Evolutionary conservation across 2,888 invertebrate genomes (phyloP).

Genomic region (Mimumesa dahlbomi): DNA sequence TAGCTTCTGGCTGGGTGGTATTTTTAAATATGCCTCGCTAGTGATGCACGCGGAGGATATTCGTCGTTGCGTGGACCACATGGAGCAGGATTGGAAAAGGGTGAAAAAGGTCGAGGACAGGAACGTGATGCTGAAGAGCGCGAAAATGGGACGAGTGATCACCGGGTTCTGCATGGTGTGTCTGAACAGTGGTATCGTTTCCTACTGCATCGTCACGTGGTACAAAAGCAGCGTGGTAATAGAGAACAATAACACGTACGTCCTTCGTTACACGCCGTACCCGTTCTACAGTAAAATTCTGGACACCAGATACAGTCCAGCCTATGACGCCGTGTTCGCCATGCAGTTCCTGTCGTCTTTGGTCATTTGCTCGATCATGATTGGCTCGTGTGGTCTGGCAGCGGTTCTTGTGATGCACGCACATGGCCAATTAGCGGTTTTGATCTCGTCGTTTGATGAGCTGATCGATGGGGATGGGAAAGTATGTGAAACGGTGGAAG

Average conservation of each 20-base stretch:
- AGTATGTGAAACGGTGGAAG: neutral
- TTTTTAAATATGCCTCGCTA: constrained; percentile 54
- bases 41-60: constrained; percentile 29
- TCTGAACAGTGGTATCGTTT: constrained; percentile 39
- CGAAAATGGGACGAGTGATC: constrained; percentile 46
- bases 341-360: constrained; percentile 20
- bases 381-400: constrained; percentile 42
- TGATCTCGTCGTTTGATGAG: constrained; percentile 19
- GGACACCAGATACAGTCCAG: constrained; percentile 41
- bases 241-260: constrained; percentile 38
- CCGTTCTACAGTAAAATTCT: constrained; percentile 45
- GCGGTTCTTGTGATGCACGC: constrained; percentile 52
- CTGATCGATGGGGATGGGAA: neutral
- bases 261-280: constrained; percentile 40
- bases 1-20: constrained; percentile 36
- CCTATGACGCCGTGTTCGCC: constrained; percentile 53
- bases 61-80: constrained; percentile 55
- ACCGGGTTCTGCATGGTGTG: constrained; percentile 26
- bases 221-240: neutral
- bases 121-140: constrained; percentile 40
- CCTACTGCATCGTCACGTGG: constrained; percentile 27
- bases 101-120: constrained; percentile 22
- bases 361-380: constrained; percentile 38
- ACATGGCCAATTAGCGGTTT: constrained; percentile 50
- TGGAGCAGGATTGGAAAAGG: constrained; percentile 61